Evolutionary conservation across 2,797 vertebrate genomes (phyloP).

Genomic region (Typhlichthys subterraneus): DNA sequence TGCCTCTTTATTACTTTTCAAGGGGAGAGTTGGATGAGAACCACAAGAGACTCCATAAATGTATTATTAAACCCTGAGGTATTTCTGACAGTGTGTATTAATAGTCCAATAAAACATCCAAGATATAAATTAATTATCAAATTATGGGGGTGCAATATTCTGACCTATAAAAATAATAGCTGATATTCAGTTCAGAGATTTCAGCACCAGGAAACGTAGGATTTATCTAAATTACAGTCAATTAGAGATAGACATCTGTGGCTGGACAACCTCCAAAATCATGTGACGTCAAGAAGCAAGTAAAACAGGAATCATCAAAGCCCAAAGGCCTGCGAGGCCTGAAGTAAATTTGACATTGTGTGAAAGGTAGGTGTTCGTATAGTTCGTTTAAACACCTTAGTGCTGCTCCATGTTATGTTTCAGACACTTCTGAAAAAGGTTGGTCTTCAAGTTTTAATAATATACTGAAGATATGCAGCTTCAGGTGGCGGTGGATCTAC

Average conservation of each 20-base stretch:
- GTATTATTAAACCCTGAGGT: background rate
- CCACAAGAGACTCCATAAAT: conserved; percentile 7
- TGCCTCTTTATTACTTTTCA: background rate
- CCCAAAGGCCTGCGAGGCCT: conserved; percentile 46
- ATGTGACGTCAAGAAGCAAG: conserved; percentile 58
- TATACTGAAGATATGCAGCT: too few relatives aligned
- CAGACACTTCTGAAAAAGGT: conserved; percentile 33
- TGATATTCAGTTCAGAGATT: conserved; percentile 2
- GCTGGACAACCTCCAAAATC: conserved; percentile 44
- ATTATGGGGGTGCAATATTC: background rate
- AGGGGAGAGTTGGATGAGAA: background rate
- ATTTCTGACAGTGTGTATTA: conserved; percentile 4
- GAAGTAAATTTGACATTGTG: conserved; percentile 43
- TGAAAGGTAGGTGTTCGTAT: conserved; percentile 48
- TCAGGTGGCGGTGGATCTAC: too few relatives aligned
- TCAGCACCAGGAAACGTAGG: background rate
- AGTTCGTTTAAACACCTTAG: too few relatives aligned
- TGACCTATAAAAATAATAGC: conserved; percentile 2
- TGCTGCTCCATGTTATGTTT: conserved; percentile 28
- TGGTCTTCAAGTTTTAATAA: too few relatives aligned
- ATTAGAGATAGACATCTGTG: conserved; percentile 34
- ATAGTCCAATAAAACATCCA: conserved; percentile 18
- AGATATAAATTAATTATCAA: conserved; percentile 7
- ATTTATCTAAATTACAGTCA: conserved; percentile 15
- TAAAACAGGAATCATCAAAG: conserved; percentile 69